Conservation (phyloP, 2,113 vertebrate species). For the Paradoxurus hermaphroditus region DNA sequence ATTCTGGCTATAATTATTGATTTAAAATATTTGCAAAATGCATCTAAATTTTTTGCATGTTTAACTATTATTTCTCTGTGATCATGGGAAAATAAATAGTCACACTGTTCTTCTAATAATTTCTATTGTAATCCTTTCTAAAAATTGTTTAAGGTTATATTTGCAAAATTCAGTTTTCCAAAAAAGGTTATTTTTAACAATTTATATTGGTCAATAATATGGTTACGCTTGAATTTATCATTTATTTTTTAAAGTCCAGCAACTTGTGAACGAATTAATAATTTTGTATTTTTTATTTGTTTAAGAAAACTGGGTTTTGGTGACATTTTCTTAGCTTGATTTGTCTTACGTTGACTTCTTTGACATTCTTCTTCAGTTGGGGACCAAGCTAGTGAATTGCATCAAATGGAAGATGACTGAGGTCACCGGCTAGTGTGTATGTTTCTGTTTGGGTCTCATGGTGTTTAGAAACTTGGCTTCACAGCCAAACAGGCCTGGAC, state of each 20-base stretch:
- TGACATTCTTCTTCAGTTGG: neutral
- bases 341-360: neutral
- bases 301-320: neutral
- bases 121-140: neutral
- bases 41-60: neutral
- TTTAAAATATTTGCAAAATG: neutral
- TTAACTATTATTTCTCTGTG: neutral
- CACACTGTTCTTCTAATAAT: neutral
- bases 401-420: neutral
- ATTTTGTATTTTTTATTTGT: neutral
- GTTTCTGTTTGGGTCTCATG: neutral
- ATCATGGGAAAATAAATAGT: neutral
- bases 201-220: neutral
- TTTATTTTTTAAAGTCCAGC: slow-evolving; percentile 2
- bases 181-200: neutral
- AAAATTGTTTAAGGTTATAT: neutral
- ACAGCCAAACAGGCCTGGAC: neutral
- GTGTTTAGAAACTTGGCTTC: neutral
- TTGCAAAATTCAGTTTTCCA: neutral
- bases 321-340: neutral
- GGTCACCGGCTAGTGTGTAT: neutral
- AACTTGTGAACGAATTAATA: neutral
- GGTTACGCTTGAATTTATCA: neutral
- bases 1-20: neutral
- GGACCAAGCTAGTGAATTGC: neutral